Evolutionary conservation across 2,888 invertebrate species (phyloP).

Genomic region (Caenorhabditis sulstoni): DNA sequence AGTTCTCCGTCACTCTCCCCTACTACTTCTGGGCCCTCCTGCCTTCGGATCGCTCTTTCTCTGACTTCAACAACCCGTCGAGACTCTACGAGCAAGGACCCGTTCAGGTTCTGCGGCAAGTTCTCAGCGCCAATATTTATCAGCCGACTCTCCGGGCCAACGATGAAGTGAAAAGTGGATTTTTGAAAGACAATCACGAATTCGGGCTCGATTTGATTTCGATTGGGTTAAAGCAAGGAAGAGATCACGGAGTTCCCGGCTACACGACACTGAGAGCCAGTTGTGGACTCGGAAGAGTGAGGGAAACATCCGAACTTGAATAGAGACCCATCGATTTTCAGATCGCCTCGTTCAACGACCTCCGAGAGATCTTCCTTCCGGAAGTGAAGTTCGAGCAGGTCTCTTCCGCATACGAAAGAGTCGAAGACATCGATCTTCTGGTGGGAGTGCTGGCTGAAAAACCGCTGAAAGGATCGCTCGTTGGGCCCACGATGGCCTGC

Average conservation of each 20-base stretch:
- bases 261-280: constrained; percentile 75
- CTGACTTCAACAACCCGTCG: constrained; percentile 79
- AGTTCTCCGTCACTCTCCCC: constrained; percentile 75
- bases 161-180: constrained; percentile 69
- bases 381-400: constrained; percentile 69
- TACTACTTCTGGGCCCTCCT: constrained; percentile 69
- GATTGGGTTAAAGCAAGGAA: constrained; percentile 77
- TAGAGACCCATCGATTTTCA: not conserved
- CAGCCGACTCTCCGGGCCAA: constrained; percentile 67
- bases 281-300: constrained; percentile 77
- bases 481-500: constrained; percentile 80
- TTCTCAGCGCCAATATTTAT: constrained; percentile 65
- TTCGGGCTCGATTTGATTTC: constrained; percentile 78
- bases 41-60: constrained; percentile 66
- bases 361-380: constrained; percentile 68
- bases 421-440: constrained; percentile 80
- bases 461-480: constrained; percentile 75
- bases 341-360: constrained; percentile 71
- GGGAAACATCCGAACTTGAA: not conserved
- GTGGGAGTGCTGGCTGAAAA: constrained; percentile 79
- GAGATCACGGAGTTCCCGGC: constrained; percentile 80
- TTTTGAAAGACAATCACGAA: constrained; percentile 65
- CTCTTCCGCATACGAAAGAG: constrained; percentile 65
- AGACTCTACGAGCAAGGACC: constrained; percentile 75
- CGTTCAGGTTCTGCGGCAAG: constrained; percentile 70